Percentiles rank a stretch among this genome's conserved stretches.
Conservation (phyloP, 2,888 invertebrate genomes). For the Tetranychus truncatus region DNA sequence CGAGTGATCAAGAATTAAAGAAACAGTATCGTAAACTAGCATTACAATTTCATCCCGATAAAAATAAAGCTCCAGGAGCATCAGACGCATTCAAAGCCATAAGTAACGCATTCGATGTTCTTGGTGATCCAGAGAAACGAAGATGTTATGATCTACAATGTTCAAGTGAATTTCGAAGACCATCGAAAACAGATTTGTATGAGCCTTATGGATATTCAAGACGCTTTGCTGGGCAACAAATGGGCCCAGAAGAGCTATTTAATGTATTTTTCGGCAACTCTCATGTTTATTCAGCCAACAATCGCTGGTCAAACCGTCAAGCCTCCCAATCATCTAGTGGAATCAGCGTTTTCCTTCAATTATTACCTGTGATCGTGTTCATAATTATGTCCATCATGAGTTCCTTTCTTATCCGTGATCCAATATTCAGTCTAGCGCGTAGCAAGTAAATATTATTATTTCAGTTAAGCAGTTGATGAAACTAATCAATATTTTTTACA, state of each 20-base stretch:
- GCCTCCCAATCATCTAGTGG: slow-evolving; percentile 14
- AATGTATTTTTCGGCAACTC: background rate
- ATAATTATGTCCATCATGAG: slow-evolving; percentile 86
- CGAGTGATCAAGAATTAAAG: slow-evolving; percentile 72
- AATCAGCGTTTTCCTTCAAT: slow-evolving; percentile 51
- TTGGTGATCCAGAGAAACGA: slow-evolving; percentile 78
- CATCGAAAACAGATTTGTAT: background rate
- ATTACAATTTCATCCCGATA: slow-evolving; percentile 79
- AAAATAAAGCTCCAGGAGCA: slow-evolving; percentile 88
- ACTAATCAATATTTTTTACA: background rate
- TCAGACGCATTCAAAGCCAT: slow-evolving; percentile 88
- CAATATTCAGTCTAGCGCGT: slow-evolving; percentile 67
- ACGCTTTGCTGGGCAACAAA: slow-evolving; percentile 44
- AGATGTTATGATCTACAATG: slow-evolving; percentile 84
- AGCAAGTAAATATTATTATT: slow-evolving; percentile 45
- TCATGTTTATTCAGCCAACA: slow-evolving; percentile 30
- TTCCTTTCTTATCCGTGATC: slow-evolving; percentile 86
- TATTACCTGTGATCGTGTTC: slow-evolving; percentile 76
- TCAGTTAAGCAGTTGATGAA: background rate
- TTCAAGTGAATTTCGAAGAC: slow-evolving; percentile 43
- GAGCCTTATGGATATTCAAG: slow-evolving; percentile 45
- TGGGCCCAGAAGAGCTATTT: slow-evolving; percentile 32
- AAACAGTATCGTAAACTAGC: slow-evolving; percentile 83
- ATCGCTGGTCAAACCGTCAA: slow-evolving; percentile 29
- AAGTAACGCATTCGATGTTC: slow-evolving; percentile 82